Conservation (phyloP, 2,113 vertebrate species). For the Chlamydotis undulata region DNA sequence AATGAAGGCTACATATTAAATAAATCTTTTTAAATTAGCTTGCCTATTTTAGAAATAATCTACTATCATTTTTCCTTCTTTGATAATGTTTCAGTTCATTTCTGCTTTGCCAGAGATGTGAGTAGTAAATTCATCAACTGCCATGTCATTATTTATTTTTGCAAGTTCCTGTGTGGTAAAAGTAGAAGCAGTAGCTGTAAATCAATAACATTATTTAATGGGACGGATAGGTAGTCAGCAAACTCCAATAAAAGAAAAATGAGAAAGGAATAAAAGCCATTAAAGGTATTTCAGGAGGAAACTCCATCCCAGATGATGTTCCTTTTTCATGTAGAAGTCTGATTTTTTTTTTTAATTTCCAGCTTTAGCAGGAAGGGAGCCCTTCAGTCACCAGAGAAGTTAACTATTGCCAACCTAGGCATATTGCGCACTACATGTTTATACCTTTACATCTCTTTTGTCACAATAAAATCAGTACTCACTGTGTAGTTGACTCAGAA, state of each 20-base stretch:
- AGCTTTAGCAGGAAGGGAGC: background rate
- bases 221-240: background rate
- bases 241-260: background rate
- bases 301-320: background rate
- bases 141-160: background rate
- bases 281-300: background rate
- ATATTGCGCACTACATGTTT: background rate
- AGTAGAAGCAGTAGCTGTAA: background rate
- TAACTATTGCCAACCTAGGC: background rate
- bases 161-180: background rate
- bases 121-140: background rate
- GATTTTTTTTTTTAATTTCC: background rate
- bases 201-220: background rate
- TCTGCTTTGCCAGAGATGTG: background rate
- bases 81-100: background rate
- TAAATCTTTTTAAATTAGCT: background rate
- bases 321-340: background rate
- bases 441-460: background rate
- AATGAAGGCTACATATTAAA: background rate
- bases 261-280: background rate
- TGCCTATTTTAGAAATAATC: background rate
- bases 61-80: background rate
- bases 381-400: background rate
- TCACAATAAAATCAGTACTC: background rate
- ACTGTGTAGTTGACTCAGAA: background rate